Evolutionary conservation across 2,888 invertebrate genomes (phyloP).

Genomic region (Hecatera dysodea): DNA sequence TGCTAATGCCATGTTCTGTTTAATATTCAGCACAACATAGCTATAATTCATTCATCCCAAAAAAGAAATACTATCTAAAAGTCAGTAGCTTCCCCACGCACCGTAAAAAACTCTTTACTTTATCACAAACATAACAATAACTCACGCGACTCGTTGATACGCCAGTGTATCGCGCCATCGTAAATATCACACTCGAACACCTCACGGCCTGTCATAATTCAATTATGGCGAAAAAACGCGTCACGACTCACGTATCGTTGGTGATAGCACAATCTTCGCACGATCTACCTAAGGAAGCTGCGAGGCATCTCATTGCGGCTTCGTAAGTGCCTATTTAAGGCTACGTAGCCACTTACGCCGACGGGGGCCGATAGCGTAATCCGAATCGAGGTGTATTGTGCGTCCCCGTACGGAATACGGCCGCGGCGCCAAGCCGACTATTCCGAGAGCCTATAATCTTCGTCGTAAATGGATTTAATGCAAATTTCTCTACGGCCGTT

Average conservation of each 20-base stretch:
- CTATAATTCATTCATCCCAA: constrained; percentile 53
- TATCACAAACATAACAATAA: constrained; percentile 71
- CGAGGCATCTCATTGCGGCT: constrained; percentile 85
- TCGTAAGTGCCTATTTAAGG: constrained; percentile 87
- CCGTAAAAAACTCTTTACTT: constrained; percentile 67
- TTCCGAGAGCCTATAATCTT: constrained; percentile 83
- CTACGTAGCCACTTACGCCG: constrained; percentile 84
- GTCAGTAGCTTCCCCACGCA: constrained; percentile 54
- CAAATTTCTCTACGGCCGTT: constrained; percentile 81
- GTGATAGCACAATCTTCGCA: constrained; percentile 84
- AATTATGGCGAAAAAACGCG: constrained; percentile 84
- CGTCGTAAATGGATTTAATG: constrained; percentile 87
- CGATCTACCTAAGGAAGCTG: constrained; percentile 83
- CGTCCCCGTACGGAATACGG: constrained; percentile 75
- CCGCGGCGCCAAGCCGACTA: constrained; percentile 77
- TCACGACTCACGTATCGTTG: constrained; percentile 81
- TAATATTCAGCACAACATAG: constrained; percentile 34
- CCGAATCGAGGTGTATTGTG: constrained; percentile 87
- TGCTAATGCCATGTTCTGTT: constrained; percentile 1
- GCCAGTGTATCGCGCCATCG: constrained; percentile 67
- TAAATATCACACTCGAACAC: constrained; percentile 77
- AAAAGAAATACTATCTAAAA: constrained; percentile 55
- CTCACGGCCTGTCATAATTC: constrained; percentile 82
- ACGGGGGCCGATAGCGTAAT: constrained; percentile 85
- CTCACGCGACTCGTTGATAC: constrained; percentile 64